These are phyloP conservation scores for Zoanthus solanderi DNA, from an alignment of 92 coral and sea anemone species.

Conservation along the genomic window DNA sequence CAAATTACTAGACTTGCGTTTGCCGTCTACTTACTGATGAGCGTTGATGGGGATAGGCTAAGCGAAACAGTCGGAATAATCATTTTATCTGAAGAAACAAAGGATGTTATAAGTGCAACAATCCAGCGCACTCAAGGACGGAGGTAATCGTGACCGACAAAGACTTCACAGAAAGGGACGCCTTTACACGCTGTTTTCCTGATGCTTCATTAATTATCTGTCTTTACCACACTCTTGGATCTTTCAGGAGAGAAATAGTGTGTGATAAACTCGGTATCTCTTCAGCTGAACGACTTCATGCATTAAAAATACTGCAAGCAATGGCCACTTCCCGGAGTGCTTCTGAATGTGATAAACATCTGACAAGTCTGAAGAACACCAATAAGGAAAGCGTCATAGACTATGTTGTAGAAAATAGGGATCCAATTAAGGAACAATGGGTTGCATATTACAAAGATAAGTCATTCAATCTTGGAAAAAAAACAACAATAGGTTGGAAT, in stretches of 20 bases:
- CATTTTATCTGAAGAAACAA: constrained; percentile 67
- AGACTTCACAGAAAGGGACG: constrained; percentile 63
- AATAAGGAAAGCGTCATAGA: constrained; percentile 54
- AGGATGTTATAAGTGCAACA: constrained; percentile 53
- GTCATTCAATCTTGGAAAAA: constrained; percentile 64
- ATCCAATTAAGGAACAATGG: constrained; percentile 75
- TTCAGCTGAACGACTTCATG: constrained; percentile 56
- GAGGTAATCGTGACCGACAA: constrained; percentile 68
- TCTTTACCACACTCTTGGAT: constrained; percentile 65
- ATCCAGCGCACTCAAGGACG: constrained; percentile 51
- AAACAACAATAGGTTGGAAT: constrained; percentile 61
- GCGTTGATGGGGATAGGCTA: constrained; percentile 62
- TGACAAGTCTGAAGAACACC: constrained; percentile 53
- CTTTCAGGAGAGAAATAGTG: constrained; percentile 65
- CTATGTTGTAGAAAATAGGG: constrained; percentile 64
- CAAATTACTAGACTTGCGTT: constrained; percentile 50
- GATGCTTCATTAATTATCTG: constrained; percentile 45
- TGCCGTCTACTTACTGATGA: constrained; percentile 66
- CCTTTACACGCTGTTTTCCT: constrained; percentile 56
- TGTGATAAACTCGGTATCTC: constrained; percentile 67
- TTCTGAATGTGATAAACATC: constrained; percentile 41
- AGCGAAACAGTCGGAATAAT: constrained; percentile 61
- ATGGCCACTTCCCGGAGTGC: constrained; percentile 42
- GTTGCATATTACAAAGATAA: constrained; percentile 63
- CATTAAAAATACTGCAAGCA: constrained; percentile 34